Evolutionary conservation across 2,113 vertebrate genomes (phyloP).

Genomic region (Crotalus viridis): DNA sequence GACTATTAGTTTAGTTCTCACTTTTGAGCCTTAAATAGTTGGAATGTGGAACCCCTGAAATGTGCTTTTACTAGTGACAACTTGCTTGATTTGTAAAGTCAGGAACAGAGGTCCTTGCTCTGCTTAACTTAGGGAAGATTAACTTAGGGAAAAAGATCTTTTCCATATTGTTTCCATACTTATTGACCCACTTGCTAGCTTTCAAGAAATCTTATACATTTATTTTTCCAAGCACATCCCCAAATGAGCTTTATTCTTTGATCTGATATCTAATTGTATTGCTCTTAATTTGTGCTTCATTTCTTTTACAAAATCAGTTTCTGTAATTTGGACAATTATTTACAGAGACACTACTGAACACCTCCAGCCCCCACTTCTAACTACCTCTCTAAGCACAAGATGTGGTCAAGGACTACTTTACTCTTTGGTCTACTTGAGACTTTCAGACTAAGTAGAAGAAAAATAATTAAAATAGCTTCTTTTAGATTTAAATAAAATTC

Average conservation of each 20-base stretch:
- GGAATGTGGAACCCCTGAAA: not conserved
- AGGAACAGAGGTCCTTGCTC: not conserved
- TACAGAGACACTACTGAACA: not conserved
- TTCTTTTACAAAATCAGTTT: conserved; percentile 8
- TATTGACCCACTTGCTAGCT: not conserved
- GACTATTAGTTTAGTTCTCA: not conserved
- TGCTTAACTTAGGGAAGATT: not conserved
- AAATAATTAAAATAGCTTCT: not conserved
- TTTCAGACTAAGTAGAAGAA: not conserved
- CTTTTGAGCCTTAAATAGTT: not conserved
- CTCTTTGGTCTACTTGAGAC: not conserved
- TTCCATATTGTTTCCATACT: not conserved
- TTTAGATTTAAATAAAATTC: not conserved
- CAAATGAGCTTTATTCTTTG: not conserved
- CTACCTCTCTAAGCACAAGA: not conserved
- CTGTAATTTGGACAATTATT: not conserved
- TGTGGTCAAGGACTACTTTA: not conserved
- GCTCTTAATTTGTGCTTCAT: not conserved
- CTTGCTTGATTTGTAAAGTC: not conserved
- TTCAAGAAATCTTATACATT: not conserved
- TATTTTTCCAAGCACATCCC: not conserved
- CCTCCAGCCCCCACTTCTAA: not conserved
- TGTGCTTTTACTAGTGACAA: not conserved
- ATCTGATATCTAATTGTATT: not conserved
- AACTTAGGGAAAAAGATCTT: not conserved